phyloP scores from a whole-genome alignment of 2,888 invertebrate species.

The Epiblema foenella region DNA sequence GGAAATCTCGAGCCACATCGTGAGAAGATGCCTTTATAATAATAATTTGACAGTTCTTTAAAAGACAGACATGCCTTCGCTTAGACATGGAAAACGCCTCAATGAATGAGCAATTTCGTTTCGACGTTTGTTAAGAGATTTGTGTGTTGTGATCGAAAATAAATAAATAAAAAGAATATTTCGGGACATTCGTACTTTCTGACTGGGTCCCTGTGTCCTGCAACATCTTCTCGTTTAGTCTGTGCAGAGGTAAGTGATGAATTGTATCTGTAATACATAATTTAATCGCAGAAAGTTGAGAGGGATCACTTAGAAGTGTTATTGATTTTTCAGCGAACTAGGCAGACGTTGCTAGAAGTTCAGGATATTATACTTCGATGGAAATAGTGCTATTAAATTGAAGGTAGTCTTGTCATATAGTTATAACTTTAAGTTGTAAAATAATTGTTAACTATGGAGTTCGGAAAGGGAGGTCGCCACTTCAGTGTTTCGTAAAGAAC shows the following conservation, averaged over 20 bases:
- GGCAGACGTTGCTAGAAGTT: conserved; percentile 29
- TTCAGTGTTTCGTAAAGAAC: conserved; percentile 64
- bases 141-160: conserved; percentile 56
- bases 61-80: background rate
- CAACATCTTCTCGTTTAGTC: conserved; percentile 46
- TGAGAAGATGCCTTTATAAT: background rate
- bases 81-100: conserved; percentile 37
- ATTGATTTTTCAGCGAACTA: conserved; percentile 59
- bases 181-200: conserved; percentile 51
- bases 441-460: conserved; percentile 48
- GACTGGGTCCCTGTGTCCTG: conserved; percentile 48
- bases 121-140: conserved; percentile 56
- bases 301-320: conserved; percentile 51
- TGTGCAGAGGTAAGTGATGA: conserved; percentile 60
- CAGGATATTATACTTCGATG: conserved; percentile 20
- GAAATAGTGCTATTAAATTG: conserved; percentile 44
- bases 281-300: conserved; percentile 50
- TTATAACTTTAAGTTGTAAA: conserved; percentile 9
- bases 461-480: conserved; percentile 55
- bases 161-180: conserved; percentile 64
- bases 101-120: conserved; percentile 38
- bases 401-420: conserved; percentile 3
- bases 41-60: conserved; percentile 35
- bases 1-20: background rate
- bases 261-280: conserved; percentile 46